These are phyloP conservation scores for Nothoprocta pentlandii DNA, from an alignment of 2,113 vertebrate species.

Conservation along the genomic window DNA sequence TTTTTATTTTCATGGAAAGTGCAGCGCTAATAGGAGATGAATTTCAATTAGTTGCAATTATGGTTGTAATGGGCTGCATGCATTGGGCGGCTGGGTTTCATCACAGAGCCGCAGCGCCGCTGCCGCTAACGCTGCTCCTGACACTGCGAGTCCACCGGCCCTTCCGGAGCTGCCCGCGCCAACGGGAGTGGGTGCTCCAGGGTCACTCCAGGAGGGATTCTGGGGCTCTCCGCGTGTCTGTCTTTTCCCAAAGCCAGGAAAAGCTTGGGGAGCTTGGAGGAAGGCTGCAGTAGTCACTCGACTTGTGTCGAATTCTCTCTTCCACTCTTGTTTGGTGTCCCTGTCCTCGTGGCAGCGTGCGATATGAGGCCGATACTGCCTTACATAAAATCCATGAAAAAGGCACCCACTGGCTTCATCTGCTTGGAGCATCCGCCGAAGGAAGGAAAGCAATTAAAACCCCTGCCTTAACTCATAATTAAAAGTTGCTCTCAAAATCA, in stretches of 20 bases:
- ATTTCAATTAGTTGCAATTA: constrained; percentile 76
- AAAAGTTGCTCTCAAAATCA: not conserved
- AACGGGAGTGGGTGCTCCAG: not conserved
- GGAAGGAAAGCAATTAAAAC: not conserved
- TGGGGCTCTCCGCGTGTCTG: not conserved
- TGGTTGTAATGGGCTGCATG: constrained; percentile 31
- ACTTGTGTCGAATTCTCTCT: not conserved
- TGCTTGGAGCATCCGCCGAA: not conserved
- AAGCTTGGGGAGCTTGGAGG: not conserved
- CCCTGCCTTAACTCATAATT: not conserved
- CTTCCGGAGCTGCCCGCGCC: fast-evolving
- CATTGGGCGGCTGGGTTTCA: constrained; percentile 32
- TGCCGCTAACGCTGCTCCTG: not conserved
- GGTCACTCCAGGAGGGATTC: not conserved
- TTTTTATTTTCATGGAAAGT: constrained; percentile 68
- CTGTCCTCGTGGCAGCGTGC: fast-evolving
- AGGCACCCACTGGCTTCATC: not conserved
- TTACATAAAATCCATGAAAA: fast-evolving
- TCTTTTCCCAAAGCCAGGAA: not conserved
- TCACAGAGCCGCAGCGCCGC: not conserved
- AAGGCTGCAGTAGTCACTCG: not conserved
- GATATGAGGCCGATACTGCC: not conserved
- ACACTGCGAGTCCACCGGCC: not conserved
- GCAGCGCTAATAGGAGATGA: constrained; percentile 60
- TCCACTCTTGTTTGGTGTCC: fast-evolving